phyloP scores from a whole-genome alignment of 2,797 vertebrate genomes.

The Gymnoscopelus microlampas region DNA sequence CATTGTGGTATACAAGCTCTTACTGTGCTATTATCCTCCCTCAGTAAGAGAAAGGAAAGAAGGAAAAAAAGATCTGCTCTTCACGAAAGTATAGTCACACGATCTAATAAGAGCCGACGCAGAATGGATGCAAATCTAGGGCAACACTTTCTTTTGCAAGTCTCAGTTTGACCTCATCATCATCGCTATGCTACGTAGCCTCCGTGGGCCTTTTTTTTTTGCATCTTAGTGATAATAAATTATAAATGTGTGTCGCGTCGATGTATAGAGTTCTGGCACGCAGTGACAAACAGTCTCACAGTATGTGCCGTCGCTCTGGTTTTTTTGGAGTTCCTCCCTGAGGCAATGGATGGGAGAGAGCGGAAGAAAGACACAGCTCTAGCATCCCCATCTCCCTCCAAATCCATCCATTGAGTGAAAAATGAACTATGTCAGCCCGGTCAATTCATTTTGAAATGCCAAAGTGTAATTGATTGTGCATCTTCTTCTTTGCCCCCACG shows the following conservation, averaged over 20 bases:
- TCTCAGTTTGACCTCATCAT: constrained; percentile 17
- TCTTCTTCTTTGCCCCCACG: constrained; percentile 63
- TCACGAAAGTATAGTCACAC: constrained; percentile 58
- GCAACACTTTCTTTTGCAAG: neutral
- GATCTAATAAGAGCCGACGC: constrained; percentile 9
- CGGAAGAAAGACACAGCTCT: constrained; percentile 8
- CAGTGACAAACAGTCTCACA: constrained; percentile 10
- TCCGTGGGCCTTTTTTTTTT: constrained; percentile 15
- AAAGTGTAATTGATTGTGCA: constrained; percentile 77
- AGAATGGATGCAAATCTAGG: neutral
- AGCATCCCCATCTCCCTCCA: neutral
- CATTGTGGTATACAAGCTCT: constrained; percentile 62
- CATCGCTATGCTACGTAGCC: constrained; percentile 13
- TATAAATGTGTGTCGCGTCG: constrained; percentile 17
- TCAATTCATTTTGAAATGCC: constrained; percentile 76
- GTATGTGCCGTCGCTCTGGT: constrained; percentile 14
- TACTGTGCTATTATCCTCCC: constrained; percentile 61
- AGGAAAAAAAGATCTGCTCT: constrained; percentile 62
- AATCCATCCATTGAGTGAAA: constrained; percentile 51
- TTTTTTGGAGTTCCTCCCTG: constrained; percentile 14
- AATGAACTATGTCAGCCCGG: constrained; percentile 76
- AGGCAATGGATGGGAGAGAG: neutral
- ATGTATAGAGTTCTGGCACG: neutral
- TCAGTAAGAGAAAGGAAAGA: constrained; percentile 10
- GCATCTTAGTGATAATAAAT: constrained; percentile 7